These are phyloP conservation scores for Lasioglossum lativentre DNA, from an alignment of 2,888 invertebrate species.

Conservation along the genomic window DNA sequence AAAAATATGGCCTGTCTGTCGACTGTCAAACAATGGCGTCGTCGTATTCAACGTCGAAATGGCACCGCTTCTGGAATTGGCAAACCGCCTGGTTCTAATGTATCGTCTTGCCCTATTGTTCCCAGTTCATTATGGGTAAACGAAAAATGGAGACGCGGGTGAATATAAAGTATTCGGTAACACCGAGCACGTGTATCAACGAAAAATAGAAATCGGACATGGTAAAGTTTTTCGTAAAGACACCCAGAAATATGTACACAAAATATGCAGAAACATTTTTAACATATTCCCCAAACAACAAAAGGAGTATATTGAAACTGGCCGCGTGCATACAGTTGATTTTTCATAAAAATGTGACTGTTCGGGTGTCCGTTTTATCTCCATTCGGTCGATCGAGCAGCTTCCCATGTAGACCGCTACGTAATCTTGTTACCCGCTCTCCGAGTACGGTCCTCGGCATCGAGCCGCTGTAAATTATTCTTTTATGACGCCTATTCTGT, in stretches of 20 bases:
- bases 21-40: slow-evolving; percentile 45
- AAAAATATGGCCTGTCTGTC: slow-evolving; percentile 34
- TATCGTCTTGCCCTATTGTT: slow-evolving; percentile 53
- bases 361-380: background rate
- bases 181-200: background rate
- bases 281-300: too few species aligned
- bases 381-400: background rate
- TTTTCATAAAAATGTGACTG: slow-evolving; percentile 1
- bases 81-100: slow-evolving; percentile 53
- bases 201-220: background rate
- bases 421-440: slow-evolving; percentile 1
- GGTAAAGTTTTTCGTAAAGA: background rate
- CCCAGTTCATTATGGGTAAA: slow-evolving; percentile 49
- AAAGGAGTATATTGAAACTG: background rate
- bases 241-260: background rate
- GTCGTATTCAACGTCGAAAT: slow-evolving; percentile 31
- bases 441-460: background rate
- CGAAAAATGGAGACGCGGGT: slow-evolving; percentile 17
- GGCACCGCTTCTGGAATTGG: slow-evolving; percentile 39
- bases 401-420: background rate
- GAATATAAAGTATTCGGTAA: background rate
- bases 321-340: background rate
- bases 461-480: slow-evolving; percentile 48
- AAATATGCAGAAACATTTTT: too few species aligned
- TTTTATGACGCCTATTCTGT: slow-evolving; percentile 29